Evolutionary conservation across 2,888 invertebrate species (phyloP).

Genomic region (Orchesellides sinensis): DNA sequence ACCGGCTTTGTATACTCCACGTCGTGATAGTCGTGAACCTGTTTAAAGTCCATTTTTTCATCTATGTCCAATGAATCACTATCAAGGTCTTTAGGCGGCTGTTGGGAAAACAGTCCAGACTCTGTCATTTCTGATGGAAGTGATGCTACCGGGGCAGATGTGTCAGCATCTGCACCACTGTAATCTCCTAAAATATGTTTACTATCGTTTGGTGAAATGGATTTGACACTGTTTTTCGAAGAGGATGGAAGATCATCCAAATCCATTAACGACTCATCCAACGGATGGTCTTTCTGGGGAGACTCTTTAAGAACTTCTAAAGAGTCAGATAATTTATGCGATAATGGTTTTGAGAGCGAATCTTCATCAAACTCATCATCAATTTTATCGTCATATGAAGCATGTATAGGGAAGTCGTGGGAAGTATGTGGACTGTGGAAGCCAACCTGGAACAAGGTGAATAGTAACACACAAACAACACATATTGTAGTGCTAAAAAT

Average conservation of each 20-base stretch:
- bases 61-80: slow-evolving; percentile 64
- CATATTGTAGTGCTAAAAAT: slow-evolving; percentile 19
- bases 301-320: slow-evolving; percentile 73
- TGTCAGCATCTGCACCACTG: slow-evolving; percentile 53
- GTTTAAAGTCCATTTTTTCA: slow-evolving; percentile 61
- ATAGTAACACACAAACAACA: slow-evolving; percentile 33
- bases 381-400: slow-evolving; percentile 66
- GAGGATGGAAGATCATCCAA: slow-evolving; percentile 73
- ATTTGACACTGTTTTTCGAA: slow-evolving; percentile 70
- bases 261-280: slow-evolving; percentile 73
- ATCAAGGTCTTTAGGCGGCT: slow-evolving; percentile 62
- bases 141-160: slow-evolving; percentile 47
- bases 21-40: slow-evolving; percentile 37
- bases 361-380: slow-evolving; percentile 73
- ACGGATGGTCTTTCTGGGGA: slow-evolving; percentile 69
- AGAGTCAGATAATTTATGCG: slow-evolving; percentile 71
- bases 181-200: slow-evolving; percentile 67
- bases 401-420: slow-evolving; percentile 54
- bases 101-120: slow-evolving; percentile 68
- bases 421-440: slow-evolving; percentile 58
- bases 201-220: slow-evolving; percentile 70
- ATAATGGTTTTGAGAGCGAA: slow-evolving; percentile 68
- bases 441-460: slow-evolving; percentile 59
- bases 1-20: slow-evolving; percentile 59
- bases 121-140: slow-evolving; percentile 67